Evolutionary conservation across 2,888 invertebrate species (phyloP).

Genomic region (Steinernema scapterisci): DNA sequence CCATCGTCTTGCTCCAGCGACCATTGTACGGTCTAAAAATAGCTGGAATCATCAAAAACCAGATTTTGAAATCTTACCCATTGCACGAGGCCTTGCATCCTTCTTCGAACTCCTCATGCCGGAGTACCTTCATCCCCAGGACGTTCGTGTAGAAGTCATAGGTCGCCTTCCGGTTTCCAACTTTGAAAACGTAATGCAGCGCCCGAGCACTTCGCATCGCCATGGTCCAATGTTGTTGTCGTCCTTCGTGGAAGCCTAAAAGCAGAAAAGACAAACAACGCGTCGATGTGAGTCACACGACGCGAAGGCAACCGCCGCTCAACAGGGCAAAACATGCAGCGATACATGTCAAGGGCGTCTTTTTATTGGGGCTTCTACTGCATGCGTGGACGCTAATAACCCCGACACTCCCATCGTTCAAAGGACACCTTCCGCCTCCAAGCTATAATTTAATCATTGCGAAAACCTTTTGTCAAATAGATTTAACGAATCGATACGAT

Average conservation of each 20-base stretch:
- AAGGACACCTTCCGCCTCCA: background rate
- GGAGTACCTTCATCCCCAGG: conserved; percentile 87
- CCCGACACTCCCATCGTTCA: background rate
- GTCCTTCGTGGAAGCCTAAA: background rate
- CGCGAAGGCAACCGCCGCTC: background rate
- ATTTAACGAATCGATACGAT: background rate
- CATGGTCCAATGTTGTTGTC: background rate
- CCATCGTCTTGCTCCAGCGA: conserved; percentile 98
- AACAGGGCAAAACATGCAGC: background rate
- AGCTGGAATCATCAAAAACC: background rate
- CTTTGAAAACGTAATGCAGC: conserved; percentile 93
- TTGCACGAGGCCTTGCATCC: conserved; percentile 97
- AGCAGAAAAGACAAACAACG: background rate
- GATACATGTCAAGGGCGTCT: conserved; percentile 26
- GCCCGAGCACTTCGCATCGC: conserved; percentile 73
- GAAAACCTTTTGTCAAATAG: background rate
- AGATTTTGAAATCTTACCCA: conserved; percentile 76
- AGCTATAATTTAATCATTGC: background rate
- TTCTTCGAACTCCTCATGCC: conserved; percentile 95
- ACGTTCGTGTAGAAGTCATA: conserved; percentile 86
- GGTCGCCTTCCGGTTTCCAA: conserved; percentile 84
- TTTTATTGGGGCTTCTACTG: background rate
- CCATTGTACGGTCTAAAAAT: conserved; percentile 86
- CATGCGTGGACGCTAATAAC: background rate
- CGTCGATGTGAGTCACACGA: background rate